phyloP scores from a whole-genome alignment of 2,888 invertebrate genomes.

The Globia sparganii region DNA sequence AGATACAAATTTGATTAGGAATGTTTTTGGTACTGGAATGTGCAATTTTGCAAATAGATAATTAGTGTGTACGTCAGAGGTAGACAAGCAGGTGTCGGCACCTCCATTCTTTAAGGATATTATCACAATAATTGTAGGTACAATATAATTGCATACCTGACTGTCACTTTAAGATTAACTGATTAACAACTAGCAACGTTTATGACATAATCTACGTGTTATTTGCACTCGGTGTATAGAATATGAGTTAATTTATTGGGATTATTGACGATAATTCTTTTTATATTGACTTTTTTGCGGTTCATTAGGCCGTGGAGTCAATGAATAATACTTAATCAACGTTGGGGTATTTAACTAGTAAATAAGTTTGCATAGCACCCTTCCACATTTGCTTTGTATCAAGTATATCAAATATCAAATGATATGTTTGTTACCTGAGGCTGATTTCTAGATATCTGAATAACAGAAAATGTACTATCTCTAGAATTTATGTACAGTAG shows the following conservation, averaged over 20 bases:
- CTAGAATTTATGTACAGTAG: background rate
- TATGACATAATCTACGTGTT: slow-evolving; percentile 51
- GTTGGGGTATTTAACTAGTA: background rate
- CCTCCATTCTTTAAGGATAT: slow-evolving; percentile 43
- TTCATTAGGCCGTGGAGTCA: background rate
- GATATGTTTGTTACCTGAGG: background rate
- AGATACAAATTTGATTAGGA: slow-evolving; percentile 15
- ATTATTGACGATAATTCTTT: slow-evolving; percentile 12
- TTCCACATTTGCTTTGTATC: background rate
- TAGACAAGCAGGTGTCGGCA: slow-evolving; percentile 60
- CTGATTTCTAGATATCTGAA: background rate
- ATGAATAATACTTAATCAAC: background rate
- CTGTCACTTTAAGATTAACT: slow-evolving; percentile 65
- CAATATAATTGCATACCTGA: slow-evolving; percentile 57
- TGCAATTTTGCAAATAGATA: slow-evolving; percentile 42
- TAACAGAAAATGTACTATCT: background rate
- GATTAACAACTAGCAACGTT: slow-evolving; percentile 34
- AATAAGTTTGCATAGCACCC: background rate
- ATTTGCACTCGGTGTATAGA: slow-evolving; percentile 35
- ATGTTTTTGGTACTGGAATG: background rate
- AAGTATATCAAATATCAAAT: background rate
- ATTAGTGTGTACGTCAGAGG: slow-evolving; percentile 37
- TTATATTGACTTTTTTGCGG: background rate
- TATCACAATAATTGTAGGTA: slow-evolving; percentile 60
- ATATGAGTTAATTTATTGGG: slow-evolving; percentile 38